Evolutionary conservation across 2,797 vertebrate species (phyloP), one percentile per base, ranked within the genome.

Genomic region (Acanthurus leucopareius): DNA sequence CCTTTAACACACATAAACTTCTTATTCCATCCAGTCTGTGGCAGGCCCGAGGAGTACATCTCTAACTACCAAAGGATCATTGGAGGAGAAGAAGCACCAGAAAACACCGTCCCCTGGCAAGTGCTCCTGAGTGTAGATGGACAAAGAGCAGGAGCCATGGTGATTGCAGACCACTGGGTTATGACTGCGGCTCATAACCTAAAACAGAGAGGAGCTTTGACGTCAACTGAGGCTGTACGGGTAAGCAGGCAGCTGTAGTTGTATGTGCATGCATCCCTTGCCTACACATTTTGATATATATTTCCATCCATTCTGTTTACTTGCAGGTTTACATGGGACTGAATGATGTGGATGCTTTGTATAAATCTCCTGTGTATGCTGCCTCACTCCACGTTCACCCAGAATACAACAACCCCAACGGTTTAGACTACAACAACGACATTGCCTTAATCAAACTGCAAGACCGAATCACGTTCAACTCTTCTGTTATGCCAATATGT

Each of bases 141-240:
- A 3, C 0, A 0, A 0, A 84, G 85, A 52, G 91, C 10, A 64
- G 93, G 93, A 19, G 95, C 91, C 3, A 87, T 90, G n/a, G 82
- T 96, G 73, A 91, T 96, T 17, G 90, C 62, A 20, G 95, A 95
- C n/a, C 81, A 32, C 1, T 95, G 95, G 95, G 22, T 95, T 20
- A 62, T 95, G 80, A 95, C 95, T 4, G 93, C 94, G n/a, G 95
- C 95, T 75, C 89, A 94, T 62, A n/a, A 15, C 19, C 13, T 61
- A 2, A 10, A 0, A 22, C 1, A 5, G 2, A 16, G 10, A 4
- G 58, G n/a, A 44, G 15, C 9, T 8, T 1, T 3, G 15, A 8
- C 9, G 20, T 15, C 58, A 40, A 42, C 2, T 3, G 13, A 22
- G 1, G 3, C 11, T 16, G 3, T 61, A 16, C 58, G 40, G 58